phyloP scores from a whole-genome alignment of 2,797 vertebrate species.

The Danio jaintianensis region DNA sequence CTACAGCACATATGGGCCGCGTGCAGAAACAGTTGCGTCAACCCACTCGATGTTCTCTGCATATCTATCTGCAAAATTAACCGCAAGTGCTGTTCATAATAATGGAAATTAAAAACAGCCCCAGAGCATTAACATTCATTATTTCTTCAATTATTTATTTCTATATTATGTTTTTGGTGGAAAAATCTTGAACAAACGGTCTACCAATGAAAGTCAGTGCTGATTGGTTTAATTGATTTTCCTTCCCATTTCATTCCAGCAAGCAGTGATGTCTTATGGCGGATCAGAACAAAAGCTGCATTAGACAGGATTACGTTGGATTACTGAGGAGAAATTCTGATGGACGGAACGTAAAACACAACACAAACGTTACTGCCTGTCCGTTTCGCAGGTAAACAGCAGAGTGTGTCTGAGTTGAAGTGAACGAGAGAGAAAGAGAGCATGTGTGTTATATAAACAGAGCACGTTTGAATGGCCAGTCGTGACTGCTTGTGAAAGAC shows the following conservation, averaged over 20 bases:
- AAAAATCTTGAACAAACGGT: slow-evolving; percentile 12
- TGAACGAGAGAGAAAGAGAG: background rate
- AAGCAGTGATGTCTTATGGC: slow-evolving; percentile 45
- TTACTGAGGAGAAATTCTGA: slow-evolving; percentile 54
- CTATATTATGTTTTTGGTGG: background rate
- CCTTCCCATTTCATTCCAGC: slow-evolving; percentile 45
- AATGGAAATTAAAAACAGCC: slow-evolving; percentile 38
- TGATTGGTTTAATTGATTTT: slow-evolving; percentile 45
- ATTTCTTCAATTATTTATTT: slow-evolving; percentile 18
- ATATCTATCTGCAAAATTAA: slow-evolving; percentile 32
- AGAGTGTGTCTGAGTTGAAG: background rate
- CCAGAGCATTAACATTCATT: slow-evolving; percentile 9
- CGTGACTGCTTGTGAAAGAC: slow-evolving; percentile 36
- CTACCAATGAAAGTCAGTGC: slow-evolving; percentile 19
- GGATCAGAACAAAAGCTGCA: slow-evolving; percentile 52
- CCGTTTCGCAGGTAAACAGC: background rate
- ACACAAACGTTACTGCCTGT: slow-evolving; percentile 4
- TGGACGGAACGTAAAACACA: slow-evolving; percentile 39
- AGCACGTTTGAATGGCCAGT: background rate
- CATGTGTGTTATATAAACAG: slow-evolving; percentile 18
- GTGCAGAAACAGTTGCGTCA: slow-evolving; percentile 35
- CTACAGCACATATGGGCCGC: slow-evolving; percentile 30
- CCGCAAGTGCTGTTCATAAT: slow-evolving; percentile 10
- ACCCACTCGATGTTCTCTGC: slow-evolving; percentile 41
- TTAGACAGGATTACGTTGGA: slow-evolving; percentile 61